Evolutionary conservation across 2,888 invertebrate genomes (phyloP), one percentile per base, ranked within the genome.

Genomic region (Ochropacha duplaris): DNA sequence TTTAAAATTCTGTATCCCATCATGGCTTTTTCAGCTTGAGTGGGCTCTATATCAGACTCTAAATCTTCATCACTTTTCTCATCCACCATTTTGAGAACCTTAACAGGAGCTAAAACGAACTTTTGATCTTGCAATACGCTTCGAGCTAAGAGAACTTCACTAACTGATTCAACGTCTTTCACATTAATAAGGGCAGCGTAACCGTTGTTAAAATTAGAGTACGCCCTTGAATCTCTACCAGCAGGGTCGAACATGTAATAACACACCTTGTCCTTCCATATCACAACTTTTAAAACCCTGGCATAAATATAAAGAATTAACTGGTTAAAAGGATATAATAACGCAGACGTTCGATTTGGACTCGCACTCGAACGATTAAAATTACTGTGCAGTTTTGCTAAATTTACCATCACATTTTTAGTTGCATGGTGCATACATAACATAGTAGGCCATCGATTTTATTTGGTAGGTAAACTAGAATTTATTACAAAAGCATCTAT

Each of bases 221-320:
- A 93, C 0, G 94, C 89, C 66, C 92, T 90, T 0, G 91, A 85
- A 52, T 93, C 93, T 68, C 94, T 85, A 1, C 94, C 94, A 19
- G 90, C 94, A 0, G 95, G 94, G 77, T 95, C 95, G 70, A 95
- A 95, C 65, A 96, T 91, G 61, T 94, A 95, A 74, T 86, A 95
- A 61, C 93, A 90, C 54, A 94, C 88, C 54, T 87, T 93, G 66
- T 94, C 94, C 64, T 93, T 94, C 95, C 94, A 94, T 65, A 94
- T 91, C 0, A 92, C 90, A 14, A 94, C 74, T 76, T 93, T 93
- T 9, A 92, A 62, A 1, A 90, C 83, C 72, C 92, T 92, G 65
- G 54, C 68, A 66, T 31, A 22, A 65, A 61, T 55, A 28, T 24
- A 49, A 52, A 14, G 14, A 50, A 14, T 54, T 26, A 34, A 19